Evolutionary conservation across 2,797 vertebrate species (phyloP).

Genomic region (Scarus forsteni): DNA sequence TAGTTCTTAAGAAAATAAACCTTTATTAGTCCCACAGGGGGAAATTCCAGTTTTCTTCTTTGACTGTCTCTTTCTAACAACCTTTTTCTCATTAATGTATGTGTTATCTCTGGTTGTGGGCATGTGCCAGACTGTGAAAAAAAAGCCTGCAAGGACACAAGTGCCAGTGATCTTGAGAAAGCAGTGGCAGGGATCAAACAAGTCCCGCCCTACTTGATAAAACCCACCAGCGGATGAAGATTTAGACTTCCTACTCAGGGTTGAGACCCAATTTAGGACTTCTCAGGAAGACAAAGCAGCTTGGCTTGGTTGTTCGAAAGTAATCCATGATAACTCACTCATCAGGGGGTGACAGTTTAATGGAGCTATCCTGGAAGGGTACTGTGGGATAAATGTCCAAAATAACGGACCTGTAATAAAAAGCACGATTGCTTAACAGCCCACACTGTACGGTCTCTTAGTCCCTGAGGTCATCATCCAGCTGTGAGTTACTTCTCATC

Average conservation of each 20-base stretch:
- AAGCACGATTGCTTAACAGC: conserved; percentile 20
- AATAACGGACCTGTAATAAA: conserved; percentile 26
- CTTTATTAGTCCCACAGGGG: no score
- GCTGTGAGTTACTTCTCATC: neutral
- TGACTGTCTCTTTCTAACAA: neutral
- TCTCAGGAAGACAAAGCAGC: conserved; percentile 6
- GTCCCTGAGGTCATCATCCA: conserved; percentile 10
- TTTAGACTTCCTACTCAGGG: neutral
- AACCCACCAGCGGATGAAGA: conserved; percentile 2
- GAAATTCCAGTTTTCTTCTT: no score
- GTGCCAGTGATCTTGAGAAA: no score
- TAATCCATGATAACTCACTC: conserved; percentile 2
- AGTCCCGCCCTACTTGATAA: neutral
- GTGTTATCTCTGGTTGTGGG: no score
- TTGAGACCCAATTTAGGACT: conserved; percentile 1
- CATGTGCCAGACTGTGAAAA: no score
- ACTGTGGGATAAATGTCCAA: conserved; percentile 12
- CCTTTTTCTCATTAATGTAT: no score
- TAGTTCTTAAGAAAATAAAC: no score
- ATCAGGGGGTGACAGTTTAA: conserved; percentile 17
- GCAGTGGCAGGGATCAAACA: neutral
- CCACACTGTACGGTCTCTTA: conserved; percentile 6
- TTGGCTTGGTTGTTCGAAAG: neutral
- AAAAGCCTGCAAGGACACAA: no score
- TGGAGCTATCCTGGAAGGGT: conserved; percentile 14